A percentile compares a stretch with the other conserved stretches of the same genome.
Evolutionary conservation across 2,113 vertebrate species (phyloP).

Genomic region (Caloenas nicobarica): DNA sequence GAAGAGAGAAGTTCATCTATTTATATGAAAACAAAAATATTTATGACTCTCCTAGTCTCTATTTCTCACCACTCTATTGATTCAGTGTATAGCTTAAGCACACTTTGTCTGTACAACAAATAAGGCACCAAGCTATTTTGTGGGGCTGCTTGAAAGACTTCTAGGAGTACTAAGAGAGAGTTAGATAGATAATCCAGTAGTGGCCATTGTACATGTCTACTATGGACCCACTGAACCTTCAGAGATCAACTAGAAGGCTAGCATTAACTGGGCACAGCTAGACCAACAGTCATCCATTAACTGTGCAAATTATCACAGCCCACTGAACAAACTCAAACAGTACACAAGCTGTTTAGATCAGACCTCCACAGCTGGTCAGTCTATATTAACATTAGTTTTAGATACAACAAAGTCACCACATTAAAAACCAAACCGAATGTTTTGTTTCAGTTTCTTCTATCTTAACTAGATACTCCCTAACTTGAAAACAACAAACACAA

Average conservation of each 20-base stretch:
- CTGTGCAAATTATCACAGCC: background rate
- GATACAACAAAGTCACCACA: background rate
- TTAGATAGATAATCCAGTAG: background rate
- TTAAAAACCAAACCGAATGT: background rate
- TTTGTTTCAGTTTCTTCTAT: background rate
- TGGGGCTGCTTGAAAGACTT: background rate
- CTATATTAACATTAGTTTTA: background rate
- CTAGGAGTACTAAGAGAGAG: background rate
- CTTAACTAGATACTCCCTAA: background rate
- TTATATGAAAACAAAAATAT: background rate
- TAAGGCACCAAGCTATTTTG: background rate
- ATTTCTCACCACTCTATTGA: background rate
- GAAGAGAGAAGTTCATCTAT: background rate
- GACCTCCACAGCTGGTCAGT: background rate
- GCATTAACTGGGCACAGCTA: background rate
- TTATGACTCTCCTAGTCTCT: background rate
- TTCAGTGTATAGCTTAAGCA: background rate
- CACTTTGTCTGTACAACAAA: background rate
- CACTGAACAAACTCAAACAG: background rate
- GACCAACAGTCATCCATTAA: background rate
- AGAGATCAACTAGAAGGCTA: background rate
- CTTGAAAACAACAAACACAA: background rate
- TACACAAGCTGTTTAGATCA: background rate
- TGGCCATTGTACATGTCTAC: background rate
- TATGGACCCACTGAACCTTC: background rate